Evolutionary conservation across 2,888 invertebrate species (phyloP).

Genomic region (Liposcelis brunnea): DNA sequence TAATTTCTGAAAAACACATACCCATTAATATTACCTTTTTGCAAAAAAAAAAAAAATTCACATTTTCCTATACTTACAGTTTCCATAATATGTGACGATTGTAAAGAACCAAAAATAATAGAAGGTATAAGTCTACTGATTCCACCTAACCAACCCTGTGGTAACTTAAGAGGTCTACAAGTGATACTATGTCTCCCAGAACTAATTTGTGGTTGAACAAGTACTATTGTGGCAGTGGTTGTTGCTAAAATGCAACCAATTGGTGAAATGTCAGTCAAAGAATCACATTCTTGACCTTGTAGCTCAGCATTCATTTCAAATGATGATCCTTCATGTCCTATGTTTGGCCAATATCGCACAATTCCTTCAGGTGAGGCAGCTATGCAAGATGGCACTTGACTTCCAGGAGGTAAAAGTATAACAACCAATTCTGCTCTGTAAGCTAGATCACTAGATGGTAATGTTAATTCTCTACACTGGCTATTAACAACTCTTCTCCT

Average conservation of each 20-base stretch:
- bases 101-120: slow-evolving; percentile 51
- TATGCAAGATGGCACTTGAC: slow-evolving; percentile 63
- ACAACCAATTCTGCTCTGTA: slow-evolving; percentile 73
- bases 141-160: slow-evolving; percentile 73
- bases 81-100: slow-evolving; percentile 19
- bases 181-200: slow-evolving; percentile 50
- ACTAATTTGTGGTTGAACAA: slow-evolving; percentile 35
- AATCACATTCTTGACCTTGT: slow-evolving; percentile 65
- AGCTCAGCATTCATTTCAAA: slow-evolving; percentile 72
- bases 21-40: slow-evolving; percentile 4
- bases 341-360: slow-evolving; percentile 82
- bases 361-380: slow-evolving; percentile 88
- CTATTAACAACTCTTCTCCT: slow-evolving; percentile 21
- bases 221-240: slow-evolving; percentile 73
- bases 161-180: slow-evolving; percentile 50
- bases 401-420: slow-evolving; percentile 35
- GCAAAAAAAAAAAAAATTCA: slow-evolving; percentile 18
- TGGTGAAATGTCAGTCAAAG: slow-evolving; percentile 45
- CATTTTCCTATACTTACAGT: slow-evolving; percentile 23
- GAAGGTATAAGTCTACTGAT: slow-evolving; percentile 65
- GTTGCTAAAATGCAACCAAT: slow-evolving; percentile 74
- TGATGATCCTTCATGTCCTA: slow-evolving; percentile 72
- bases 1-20: slow-evolving; percentile 31
- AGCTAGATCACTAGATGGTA: slow-evolving; percentile 83
- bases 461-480: slow-evolving; percentile 66